Percentiles rank a stretch among this genome's conserved stretches.
phyloP scores from a whole-genome alignment of 2,113 vertebrate species.

The Bos javanicus region DNA sequence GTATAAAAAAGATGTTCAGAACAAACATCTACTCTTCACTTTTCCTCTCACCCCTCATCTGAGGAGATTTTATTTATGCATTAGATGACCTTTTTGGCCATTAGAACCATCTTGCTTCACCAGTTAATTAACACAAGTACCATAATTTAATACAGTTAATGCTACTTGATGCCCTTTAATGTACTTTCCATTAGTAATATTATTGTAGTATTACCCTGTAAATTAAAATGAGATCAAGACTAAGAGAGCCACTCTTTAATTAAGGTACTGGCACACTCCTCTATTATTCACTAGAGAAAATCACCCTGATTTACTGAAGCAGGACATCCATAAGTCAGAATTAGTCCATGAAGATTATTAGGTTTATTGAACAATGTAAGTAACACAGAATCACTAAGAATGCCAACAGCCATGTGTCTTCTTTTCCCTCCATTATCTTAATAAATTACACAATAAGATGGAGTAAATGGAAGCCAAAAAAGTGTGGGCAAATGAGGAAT shows the following conservation, averaged over 20 bases:
- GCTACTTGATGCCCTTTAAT: constrained; percentile 87
- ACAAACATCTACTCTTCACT: constrained; percentile 55
- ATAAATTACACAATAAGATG: constrained; percentile 67
- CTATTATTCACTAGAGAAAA: constrained; percentile 85
- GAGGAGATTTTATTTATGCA: constrained; percentile 81
- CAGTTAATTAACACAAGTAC: constrained; percentile 90
- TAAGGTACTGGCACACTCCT: constrained; percentile 85
- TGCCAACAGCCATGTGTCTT: constrained; percentile 66
- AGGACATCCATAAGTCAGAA: constrained; percentile 80
- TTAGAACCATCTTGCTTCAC: constrained; percentile 86
- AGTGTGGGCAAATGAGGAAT: constrained; percentile 55
- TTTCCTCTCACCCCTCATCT: constrained; percentile 56
- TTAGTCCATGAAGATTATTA: constrained; percentile 80
- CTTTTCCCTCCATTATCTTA: constrained; percentile 65
- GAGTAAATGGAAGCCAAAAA: constrained; percentile 64
- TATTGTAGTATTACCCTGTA: constrained; percentile 86
- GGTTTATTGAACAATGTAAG: constrained; percentile 79
- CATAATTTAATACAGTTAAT: constrained; percentile 90
- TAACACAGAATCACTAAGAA: constrained; percentile 68
- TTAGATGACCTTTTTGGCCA: constrained; percentile 82
- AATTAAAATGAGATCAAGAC: constrained; percentile 87
- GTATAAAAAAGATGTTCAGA: constrained; percentile 39
- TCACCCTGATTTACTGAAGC: constrained; percentile 85
- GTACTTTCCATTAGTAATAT: constrained; percentile 86
- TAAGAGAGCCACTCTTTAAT: constrained; percentile 86